Conservation (phyloP, 1,140 invertebrate species). For the Pseudomyrmex concolor region DNA sequence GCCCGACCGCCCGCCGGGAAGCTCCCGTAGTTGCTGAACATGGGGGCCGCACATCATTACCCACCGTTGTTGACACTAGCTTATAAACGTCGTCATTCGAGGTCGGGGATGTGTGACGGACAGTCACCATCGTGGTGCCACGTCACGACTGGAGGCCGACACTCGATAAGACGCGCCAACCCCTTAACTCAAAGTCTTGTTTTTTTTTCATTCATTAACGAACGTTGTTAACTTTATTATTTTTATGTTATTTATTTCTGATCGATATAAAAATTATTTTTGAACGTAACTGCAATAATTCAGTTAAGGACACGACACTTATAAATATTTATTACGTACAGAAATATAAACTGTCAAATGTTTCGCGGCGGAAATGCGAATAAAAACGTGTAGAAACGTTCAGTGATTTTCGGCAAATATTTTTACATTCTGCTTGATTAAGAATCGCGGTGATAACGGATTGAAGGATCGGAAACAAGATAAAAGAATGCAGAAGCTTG, state of each 20-base stretch:
- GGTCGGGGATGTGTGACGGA: conserved; percentile 79
- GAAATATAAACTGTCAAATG: neutral
- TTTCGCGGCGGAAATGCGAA: neutral
- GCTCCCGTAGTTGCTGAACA: conserved; percentile 68
- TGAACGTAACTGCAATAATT: neutral
- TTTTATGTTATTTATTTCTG: neutral
- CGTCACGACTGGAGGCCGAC: conserved; percentile 72
- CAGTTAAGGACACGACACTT: neutral
- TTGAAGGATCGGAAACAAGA: neutral
- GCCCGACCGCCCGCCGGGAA: conserved; percentile 76
- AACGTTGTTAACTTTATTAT: neutral
- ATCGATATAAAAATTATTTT: neutral
- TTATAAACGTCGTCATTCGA: conserved; percentile 81
- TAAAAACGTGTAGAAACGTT: neutral
- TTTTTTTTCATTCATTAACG: conserved; percentile 23
- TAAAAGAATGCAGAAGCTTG: conserved; percentile 35
- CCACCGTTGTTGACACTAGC: conserved; percentile 81
- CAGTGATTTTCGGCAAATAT: neutral
- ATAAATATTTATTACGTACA: neutral
- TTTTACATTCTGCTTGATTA: conserved; percentile 38
- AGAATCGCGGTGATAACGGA: neutral
- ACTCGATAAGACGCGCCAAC: conserved; percentile 55
- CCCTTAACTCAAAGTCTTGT: neutral
- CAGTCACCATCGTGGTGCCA: conserved; percentile 76
- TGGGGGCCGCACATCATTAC: conserved; percentile 81